Evolutionary conservation across 2,797 vertebrate genomes (phyloP).

Genomic region (Falco biarmicus): DNA sequence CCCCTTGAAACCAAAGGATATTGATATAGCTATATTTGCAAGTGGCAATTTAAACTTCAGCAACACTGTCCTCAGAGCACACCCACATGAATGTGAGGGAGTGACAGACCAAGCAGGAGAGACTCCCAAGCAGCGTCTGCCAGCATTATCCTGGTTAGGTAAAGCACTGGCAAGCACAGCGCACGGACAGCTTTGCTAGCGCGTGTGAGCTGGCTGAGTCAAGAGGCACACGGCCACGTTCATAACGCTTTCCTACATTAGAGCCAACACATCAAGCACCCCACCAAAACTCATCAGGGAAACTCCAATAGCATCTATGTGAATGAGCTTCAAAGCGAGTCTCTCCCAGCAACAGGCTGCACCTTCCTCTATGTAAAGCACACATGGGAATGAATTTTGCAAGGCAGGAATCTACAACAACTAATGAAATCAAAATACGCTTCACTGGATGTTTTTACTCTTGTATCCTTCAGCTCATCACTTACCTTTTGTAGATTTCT

Average conservation of each 20-base stretch:
- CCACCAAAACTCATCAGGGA: background rate
- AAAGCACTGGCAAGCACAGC: background rate
- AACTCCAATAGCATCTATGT: background rate
- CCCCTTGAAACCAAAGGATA: background rate
- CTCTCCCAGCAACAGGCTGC: background rate
- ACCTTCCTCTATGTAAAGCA: background rate
- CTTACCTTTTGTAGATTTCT: background rate
- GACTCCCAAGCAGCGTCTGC: fast-evolving
- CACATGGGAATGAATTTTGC: background rate
- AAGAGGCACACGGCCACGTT: fast-evolving
- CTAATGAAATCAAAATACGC: background rate
- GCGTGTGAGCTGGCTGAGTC: fast-evolving
- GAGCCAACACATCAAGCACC: background rate
- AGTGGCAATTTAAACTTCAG: background rate
- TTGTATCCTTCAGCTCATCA: background rate
- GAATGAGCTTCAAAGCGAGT: background rate
- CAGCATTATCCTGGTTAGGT: fast-evolving
- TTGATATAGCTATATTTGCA: fast-evolving
- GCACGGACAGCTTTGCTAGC: no score
- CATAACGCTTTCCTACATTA: fast-evolving
- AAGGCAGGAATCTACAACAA: background rate
- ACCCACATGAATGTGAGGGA: fast-evolving
- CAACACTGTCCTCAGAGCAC: no score
- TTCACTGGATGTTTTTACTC: background rate
- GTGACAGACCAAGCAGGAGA: fast-evolving